A percentile compares a stretch with the other conserved stretches of the same genome.
phyloP scores from a whole-genome alignment of 2,888 invertebrate genomes.

The Philereme transversata region DNA sequence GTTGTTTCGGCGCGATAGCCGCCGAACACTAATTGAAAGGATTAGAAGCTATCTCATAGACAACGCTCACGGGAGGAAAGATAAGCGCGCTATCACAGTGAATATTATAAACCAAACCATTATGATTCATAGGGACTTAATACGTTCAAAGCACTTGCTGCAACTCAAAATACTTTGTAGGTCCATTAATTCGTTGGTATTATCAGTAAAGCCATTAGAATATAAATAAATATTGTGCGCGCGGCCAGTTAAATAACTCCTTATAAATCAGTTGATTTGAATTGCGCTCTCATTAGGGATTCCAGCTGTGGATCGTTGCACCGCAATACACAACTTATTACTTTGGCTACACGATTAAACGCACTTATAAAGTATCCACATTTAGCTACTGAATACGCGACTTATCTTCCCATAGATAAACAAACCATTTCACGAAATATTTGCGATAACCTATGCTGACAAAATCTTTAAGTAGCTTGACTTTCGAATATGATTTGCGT shows the following conservation, averaged over 20 bases:
- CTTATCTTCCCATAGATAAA: constrained; percentile 60
- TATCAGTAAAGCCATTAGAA: constrained; percentile 60
- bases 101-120: constrained; percentile 8
- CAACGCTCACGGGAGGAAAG: constrained; percentile 63
- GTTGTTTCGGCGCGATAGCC: constrained; percentile 63
- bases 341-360: constrained; percentile 73
- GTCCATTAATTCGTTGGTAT: constrained; percentile 54
- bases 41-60: constrained; percentile 66
- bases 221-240: constrained; percentile 73
- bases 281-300: constrained; percentile 80
- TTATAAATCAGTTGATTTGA: constrained; percentile 82
- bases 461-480: constrained; percentile 35
- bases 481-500: constrained; percentile 39
- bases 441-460: constrained; percentile 36
- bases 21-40: constrained; percentile 70
- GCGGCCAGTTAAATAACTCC: constrained; percentile 72
- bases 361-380: constrained; percentile 60
- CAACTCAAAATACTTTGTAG: constrained; percentile 10
- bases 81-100: constrained; percentile 38
- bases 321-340: constrained; percentile 79
- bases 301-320: constrained; percentile 66
- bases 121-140: background rate
- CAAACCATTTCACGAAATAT: constrained; percentile 51
- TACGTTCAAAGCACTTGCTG: constrained; percentile 3
- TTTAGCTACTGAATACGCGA: constrained; percentile 56